Conservation (phyloP, 2,888 invertebrate species). For the Troglohyphantes excavatus region DNA sequence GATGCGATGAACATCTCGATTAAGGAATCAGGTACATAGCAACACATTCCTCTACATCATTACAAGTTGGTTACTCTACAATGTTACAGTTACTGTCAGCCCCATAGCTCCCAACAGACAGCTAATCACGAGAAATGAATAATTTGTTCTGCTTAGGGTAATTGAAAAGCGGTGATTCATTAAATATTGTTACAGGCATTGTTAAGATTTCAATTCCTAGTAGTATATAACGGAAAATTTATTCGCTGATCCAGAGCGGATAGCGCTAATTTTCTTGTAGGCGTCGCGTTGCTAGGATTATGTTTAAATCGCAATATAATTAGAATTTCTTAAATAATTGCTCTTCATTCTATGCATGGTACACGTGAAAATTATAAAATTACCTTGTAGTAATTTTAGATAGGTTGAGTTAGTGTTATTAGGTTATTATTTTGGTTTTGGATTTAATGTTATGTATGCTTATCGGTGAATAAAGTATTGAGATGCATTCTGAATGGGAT, state of each 20-base stretch:
- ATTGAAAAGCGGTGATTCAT: slow-evolving; percentile 63
- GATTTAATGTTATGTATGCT: too few relatives aligned
- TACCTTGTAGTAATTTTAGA: not conserved
- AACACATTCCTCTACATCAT: slow-evolving; percentile 58
- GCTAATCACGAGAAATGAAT: slow-evolving; percentile 54
- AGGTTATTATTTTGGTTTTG: too few relatives aligned
- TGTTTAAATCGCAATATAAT: not conserved
- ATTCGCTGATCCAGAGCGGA: not conserved
- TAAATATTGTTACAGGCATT: slow-evolving; percentile 32
- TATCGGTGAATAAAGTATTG: too few relatives aligned
- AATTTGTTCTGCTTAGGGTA: slow-evolving; percentile 37
- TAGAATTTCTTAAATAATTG: too few relatives aligned
- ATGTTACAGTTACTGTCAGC: slow-evolving; percentile 37
- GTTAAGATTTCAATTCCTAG: slow-evolving; percentile 19
- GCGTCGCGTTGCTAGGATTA: not conserved
- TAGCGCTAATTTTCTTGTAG: not conserved
- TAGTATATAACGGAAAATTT: not conserved
- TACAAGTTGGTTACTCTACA: slow-evolving; percentile 39
- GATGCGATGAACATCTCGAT: slow-evolving; percentile 65
- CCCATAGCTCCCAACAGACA: slow-evolving; percentile 18
- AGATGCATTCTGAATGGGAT: too few relatives aligned
- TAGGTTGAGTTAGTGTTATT: not conserved
- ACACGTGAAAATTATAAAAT: not conserved
- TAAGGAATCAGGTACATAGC: slow-evolving; percentile 71
- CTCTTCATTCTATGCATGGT: too few relatives aligned